phyloP scores from a whole-genome alignment of 2,113 vertebrate genomes.

The Trichomycterus rosablanca region DNA sequence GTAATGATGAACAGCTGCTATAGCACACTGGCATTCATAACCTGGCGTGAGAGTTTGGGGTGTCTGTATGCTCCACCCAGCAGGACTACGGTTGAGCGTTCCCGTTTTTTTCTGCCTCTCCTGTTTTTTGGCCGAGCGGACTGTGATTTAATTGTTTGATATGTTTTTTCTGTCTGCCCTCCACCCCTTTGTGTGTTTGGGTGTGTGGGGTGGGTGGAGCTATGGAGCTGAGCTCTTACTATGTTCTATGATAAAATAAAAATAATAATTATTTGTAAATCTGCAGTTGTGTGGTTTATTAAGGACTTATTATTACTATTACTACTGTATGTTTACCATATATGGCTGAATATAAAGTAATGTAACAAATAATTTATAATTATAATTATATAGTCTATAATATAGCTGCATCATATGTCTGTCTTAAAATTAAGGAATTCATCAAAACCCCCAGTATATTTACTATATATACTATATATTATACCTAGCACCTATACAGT shows the following conservation, averaged over 20 bases:
- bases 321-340: too few relatives aligned
- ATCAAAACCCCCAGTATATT: too few relatives aligned
- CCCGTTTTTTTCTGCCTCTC: slow-evolving; percentile 68
- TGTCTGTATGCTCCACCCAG: slow-evolving; percentile 49
- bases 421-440: too few relatives aligned
- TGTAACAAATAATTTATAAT: too few relatives aligned
- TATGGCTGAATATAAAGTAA: too few relatives aligned
- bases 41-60: slow-evolving; percentile 36
- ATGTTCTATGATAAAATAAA: slow-evolving; percentile 72
- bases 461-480: too few relatives aligned
- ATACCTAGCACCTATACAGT: too few relatives aligned
- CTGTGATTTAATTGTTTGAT: slow-evolving; percentile 73
- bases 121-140: slow-evolving; percentile 76
- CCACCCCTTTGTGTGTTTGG: slow-evolving; percentile 68
- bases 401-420: too few relatives aligned
- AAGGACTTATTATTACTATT: slow-evolving; percentile 28
- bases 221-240: slow-evolving; percentile 77
- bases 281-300: slow-evolving; percentile 39
- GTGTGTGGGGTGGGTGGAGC: slow-evolving; percentile 67
- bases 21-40: neutral
- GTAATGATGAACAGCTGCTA: neutral
- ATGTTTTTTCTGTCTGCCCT: slow-evolving; percentile 56
- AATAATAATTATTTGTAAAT: slow-evolving; percentile 64
- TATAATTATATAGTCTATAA: too few relatives aligned
- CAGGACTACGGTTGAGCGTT: slow-evolving; percentile 66